Evolutionary conservation across 2,888 invertebrate genomes (phyloP), one percentile per base, ranked within the genome.

Genomic region (Augochlorella aurata): DNA sequence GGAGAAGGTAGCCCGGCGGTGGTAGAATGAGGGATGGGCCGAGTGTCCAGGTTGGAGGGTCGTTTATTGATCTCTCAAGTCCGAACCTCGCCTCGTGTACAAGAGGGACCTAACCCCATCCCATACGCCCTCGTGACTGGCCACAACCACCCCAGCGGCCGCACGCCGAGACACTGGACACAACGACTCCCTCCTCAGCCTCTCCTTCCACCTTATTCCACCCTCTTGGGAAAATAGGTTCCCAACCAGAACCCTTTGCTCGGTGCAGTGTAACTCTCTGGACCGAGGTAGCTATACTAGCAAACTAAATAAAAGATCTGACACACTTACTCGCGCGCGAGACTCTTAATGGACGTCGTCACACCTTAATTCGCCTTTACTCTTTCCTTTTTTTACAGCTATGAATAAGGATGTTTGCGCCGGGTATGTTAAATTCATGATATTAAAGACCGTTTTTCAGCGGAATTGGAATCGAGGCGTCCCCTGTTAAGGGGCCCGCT

Each of bases 31-130:
- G 90, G 90, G 90, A 91, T 90, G 90, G 90, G 91, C 90, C 88
- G 90, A 92, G 92, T 93, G 93, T 92, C 92, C 92, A 92, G 92
- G 93, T 93, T 92, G 92, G 91, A 92, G 93, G 93, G 93, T 93
- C 94, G 93, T 94, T 94, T 94, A 93, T 93, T 93, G 93, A 93
- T 93, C 93, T 93, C 93, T 93, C 93, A 93, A 93, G 93, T 93
- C 93, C 92, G 91, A 92, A 91, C 90, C 91, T 91, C 90, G 91
- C 90, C 90, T 91, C 91, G 89, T 90, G 90, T 91, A 92, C 91
- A 91, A 90, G 91, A 90, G 91, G 92, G 92, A 93, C 92, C 91
- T 91, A 92, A 92, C 88, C 90, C 90, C 89, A 90, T 90, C 89
- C 89, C 90, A 89, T 88, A 82, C 90, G 87, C 89, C 89, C 85